Evolutionary conservation across 2,888 invertebrate species (phyloP), one percentile per base, ranked within the genome.

Genomic region (Abrostola tripartita): DNA sequence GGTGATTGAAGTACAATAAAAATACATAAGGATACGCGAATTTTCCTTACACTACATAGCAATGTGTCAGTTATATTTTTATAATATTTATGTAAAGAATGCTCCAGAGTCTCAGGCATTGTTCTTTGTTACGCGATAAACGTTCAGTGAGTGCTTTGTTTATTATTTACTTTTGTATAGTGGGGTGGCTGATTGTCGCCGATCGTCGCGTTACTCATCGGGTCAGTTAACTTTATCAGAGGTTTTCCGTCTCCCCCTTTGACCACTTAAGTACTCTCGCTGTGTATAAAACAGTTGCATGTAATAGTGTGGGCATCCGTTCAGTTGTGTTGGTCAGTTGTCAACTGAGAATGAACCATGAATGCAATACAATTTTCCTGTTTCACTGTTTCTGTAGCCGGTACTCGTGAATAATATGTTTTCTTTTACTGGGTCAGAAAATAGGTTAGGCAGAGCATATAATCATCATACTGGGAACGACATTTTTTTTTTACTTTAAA

Each of bases 151-250:
- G 68, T 67, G 68, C 63, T 72, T 82, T 84, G 84, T 86, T 83
- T 83, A 83, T 86, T 83, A 81, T 86, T 85, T 83, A 80, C 76
- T 82, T 82, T 78, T 76, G 64, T 75, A 73, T 74, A 63, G 41
- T 82, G 80, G 85, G 85, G 85, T 76, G 84, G 77, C 81, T 85
- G 89, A 88, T 87, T 90, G 88, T 79, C 73, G 66, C 78, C 82
- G 82, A 81, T 82, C 76, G 67, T 68, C 69, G 63, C 52, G 81
- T 87, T 86, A 88, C 85, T 88, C 87, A 84, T 83, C 81, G 83
- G 88, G 87, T 88, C 89, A 87, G 84, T 88, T 87, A 86, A 89
- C 88, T 88, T 87, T 88, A 86, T 87, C 84, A 73, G 24, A 76
- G 74, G 80, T 76, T 79, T 71, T 63, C 70, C 68, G 68, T 72